A percentile compares a stretch with the other conserved stretches of the same genome.
These are phyloP conservation scores for Trachelipus rathkii DNA, from an alignment of 1,140 invertebrate species.

Conservation along the genomic window DNA sequence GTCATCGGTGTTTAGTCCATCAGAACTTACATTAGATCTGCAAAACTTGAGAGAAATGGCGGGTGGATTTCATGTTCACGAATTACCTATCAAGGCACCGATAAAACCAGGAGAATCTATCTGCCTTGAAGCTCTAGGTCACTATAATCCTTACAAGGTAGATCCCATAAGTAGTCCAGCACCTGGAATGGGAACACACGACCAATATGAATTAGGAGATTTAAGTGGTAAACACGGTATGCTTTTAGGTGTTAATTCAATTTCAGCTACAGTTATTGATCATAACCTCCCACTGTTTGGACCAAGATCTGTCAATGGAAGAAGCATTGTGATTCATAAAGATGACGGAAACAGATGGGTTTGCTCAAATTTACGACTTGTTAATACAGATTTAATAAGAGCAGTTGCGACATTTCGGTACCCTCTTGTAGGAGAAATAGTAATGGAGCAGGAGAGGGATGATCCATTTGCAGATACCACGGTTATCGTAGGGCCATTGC, in stretches of 20 bases:
- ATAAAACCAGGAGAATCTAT: conserved; percentile 47
- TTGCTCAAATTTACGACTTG: conserved; percentile 53
- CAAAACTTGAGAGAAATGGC: conserved; percentile 55
- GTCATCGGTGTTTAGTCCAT: conserved; percentile 76
- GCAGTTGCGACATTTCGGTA: conserved; percentile 61
- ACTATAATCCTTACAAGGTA: conserved; percentile 56
- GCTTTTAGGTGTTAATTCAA: conserved; percentile 47
- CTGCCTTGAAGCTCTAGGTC: conserved; percentile 51
- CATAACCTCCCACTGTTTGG: conserved; percentile 81
- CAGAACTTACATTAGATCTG: conserved; percentile 71
- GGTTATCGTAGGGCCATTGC: conserved; percentile 60
- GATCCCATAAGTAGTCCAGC: conserved; percentile 47
- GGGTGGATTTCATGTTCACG: conserved; percentile 55
- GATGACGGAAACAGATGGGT: conserved; percentile 52
- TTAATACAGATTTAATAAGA: conserved; percentile 47
- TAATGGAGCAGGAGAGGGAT: conserved; percentile 75
- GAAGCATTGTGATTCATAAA: conserved; percentile 78
- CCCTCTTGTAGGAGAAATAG: conserved; percentile 78
- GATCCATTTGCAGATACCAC: conserved; percentile 76
- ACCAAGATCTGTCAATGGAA: conserved; percentile 68
- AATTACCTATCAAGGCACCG: conserved; percentile 52
- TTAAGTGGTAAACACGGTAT: conserved; percentile 74
- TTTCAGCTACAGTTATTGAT: conserved; percentile 61
- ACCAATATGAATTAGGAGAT: conserved; percentile 83
- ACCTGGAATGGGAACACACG: conserved; percentile 66